Evolutionary conservation across 2,888 invertebrate species (phyloP).

Genomic region (Euplexia lucipara): DNA sequence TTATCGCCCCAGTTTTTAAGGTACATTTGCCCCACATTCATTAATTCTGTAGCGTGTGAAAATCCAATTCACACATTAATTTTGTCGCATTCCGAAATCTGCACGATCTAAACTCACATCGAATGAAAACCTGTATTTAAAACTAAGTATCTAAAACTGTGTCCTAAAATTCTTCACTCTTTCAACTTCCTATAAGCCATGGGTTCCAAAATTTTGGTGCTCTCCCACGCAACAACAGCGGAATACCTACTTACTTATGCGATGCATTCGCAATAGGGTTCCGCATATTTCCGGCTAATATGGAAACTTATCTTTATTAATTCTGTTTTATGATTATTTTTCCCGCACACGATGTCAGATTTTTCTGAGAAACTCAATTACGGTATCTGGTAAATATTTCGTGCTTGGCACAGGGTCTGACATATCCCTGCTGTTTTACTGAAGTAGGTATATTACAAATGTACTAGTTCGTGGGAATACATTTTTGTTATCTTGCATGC

Average conservation of each 20-base stretch:
- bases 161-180: slow-evolving; percentile 56
- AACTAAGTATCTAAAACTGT: slow-evolving; percentile 19
- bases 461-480: too few species aligned
- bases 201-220: slow-evolving; percentile 59
- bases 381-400: background rate
- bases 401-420: background rate
- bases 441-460: too few species aligned
- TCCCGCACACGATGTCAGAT: slow-evolving; percentile 20
- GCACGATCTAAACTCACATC: slow-evolving; percentile 22
- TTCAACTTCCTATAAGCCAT: slow-evolving; percentile 66
- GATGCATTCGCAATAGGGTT: slow-evolving; percentile 42
- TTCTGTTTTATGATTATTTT: slow-evolving; percentile 29
- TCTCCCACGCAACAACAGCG: slow-evolving; percentile 64
- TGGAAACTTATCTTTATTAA: slow-evolving; percentile 46
- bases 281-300: slow-evolving; percentile 43
- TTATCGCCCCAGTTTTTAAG: background rate
- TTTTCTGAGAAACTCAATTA: slow-evolving; percentile 10
- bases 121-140: slow-evolving; percentile 15
- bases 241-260: slow-evolving; percentile 39
- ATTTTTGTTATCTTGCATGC: too few species aligned
- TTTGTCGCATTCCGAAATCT: slow-evolving; percentile 12
- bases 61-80: slow-evolving; percentile 23
- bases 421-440: too few species aligned
- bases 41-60: slow-evolving; percentile 12
- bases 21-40: too few species aligned